Conservation (phyloP, 2,888 invertebrate species). For the Acrobasis consociella region DNA sequence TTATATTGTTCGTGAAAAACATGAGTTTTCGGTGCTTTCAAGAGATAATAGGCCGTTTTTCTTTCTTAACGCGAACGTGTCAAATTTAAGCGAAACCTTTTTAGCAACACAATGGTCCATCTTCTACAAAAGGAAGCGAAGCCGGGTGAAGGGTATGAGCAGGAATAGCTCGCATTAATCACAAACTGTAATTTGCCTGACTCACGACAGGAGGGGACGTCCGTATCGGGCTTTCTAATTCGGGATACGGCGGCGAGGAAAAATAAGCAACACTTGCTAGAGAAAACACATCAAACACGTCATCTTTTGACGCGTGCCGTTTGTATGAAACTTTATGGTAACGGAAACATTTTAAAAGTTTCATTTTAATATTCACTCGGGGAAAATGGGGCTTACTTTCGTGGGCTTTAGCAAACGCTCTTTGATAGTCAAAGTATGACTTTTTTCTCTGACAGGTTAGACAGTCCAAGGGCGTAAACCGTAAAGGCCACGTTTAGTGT, state of each 20-base stretch:
- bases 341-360: not conserved
- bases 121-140: conserved; percentile 62
- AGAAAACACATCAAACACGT: conserved; percentile 21
- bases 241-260: conserved; percentile 56
- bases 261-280: conserved; percentile 52
- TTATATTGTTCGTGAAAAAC: too few relatives aligned
- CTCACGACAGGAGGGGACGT: conserved; percentile 75
- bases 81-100: conserved; percentile 15
- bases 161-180: conserved; percentile 78
- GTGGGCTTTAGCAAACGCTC: too few relatives aligned
- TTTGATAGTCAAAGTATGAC: too few relatives aligned
- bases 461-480: too few relatives aligned
- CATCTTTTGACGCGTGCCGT: not conserved
- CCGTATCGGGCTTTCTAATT: conserved; percentile 72
- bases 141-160: conserved; percentile 56
- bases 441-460: too few relatives aligned
- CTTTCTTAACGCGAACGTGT: not conserved
- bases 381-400: too few relatives aligned
- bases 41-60: conserved; percentile 2
- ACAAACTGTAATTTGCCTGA: conserved; percentile 78
- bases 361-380: not conserved
- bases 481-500: too few relatives aligned
- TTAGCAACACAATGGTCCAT: conserved; percentile 24
- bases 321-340: not conserved
- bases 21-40: too few relatives aligned